Percentiles rank a stretch among this genome's conserved stretches.
Conservation (phyloP, 2,888 invertebrate species). For the Eilema griseolum region DNA sequence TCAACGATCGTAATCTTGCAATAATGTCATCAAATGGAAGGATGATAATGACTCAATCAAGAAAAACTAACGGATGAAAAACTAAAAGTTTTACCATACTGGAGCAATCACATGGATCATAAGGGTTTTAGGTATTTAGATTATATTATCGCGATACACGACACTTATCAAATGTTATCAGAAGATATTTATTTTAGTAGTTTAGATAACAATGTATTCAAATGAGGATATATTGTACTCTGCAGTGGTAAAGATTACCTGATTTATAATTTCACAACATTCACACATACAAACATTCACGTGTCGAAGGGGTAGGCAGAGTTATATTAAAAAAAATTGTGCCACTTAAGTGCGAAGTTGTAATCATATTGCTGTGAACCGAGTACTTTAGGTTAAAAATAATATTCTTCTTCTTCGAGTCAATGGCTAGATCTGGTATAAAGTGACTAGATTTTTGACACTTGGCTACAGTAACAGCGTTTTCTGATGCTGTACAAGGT, state of each 20-base stretch:
- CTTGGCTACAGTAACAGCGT: no score
- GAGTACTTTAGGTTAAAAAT: not conserved
- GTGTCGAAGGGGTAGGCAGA: not conserved
- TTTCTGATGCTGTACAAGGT: no score
- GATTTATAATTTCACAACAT: not conserved
- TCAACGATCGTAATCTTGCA: no score
- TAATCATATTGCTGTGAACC: not conserved
- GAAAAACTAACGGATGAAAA: not conserved
- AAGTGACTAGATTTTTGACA: no score
- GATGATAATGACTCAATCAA: not conserved
- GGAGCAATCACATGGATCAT: not conserved
- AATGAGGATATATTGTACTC: not conserved
- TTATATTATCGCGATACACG: not conserved
- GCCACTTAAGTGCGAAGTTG: not conserved
- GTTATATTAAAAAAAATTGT: no score
- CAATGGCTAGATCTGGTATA: no score
- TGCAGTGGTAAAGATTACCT: not conserved
- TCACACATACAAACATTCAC: not conserved
- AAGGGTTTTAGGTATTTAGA: not conserved
- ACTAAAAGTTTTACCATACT: not conserved
- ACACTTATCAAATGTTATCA: constrained; percentile 7
- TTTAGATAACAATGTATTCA: not conserved
- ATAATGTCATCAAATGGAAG: no score
- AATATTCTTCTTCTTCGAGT: no score
- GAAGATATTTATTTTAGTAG: not conserved